Base-by-base conservation (phyloP, 2,888 invertebrate genomes). In the Podabrus alpinus region DNA sequence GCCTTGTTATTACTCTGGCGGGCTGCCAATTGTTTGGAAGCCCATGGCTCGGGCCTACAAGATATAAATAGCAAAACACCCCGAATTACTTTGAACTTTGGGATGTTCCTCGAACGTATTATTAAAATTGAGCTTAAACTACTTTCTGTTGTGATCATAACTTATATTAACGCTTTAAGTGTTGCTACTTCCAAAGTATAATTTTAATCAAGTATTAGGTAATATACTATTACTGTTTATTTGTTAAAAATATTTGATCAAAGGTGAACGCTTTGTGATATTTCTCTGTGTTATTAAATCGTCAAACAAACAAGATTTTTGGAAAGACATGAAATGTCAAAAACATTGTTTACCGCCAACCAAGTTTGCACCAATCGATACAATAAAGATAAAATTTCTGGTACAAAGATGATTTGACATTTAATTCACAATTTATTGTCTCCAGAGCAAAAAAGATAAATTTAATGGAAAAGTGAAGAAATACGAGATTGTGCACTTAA, bases 21-120 rank as follows among this genome's bases (percentile, higher is more conserved):
- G 87, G 91, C 62, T 93, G 93, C 85, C 93, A 93, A 88, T 88
- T 93, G 83, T 90, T 93, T 88, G 92, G 92, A 68, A 93, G 92
- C 86, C 91, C 92, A 67, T 92, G 92, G 91, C 89, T 92, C 69
- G 92, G 91, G 0, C 91, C 91, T 17, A 89, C 90, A 15, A 87
- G 90, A 80, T 91, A 90, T 88, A 92, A 92, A 91, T 92, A 91
- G 91, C 90, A 90, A 86, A 83, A 81, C 79, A 82, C 83, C 61
- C 84, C 85, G 5, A 83, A 86, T 77, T 85, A 86, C 76, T 86
- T 86, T 69, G 86, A 86, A 79, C 76, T 86, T 72, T 86, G 86
- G 86, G 86, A 86, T 69, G 83, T 86, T 60, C 86, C 86, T 11
- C 81, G 86, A 71, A 85, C 84, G 71, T 86, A 86, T 77, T 84